Conservation (phyloP, 1,140 invertebrate species). For the Tetramorium alpestre region DNA sequence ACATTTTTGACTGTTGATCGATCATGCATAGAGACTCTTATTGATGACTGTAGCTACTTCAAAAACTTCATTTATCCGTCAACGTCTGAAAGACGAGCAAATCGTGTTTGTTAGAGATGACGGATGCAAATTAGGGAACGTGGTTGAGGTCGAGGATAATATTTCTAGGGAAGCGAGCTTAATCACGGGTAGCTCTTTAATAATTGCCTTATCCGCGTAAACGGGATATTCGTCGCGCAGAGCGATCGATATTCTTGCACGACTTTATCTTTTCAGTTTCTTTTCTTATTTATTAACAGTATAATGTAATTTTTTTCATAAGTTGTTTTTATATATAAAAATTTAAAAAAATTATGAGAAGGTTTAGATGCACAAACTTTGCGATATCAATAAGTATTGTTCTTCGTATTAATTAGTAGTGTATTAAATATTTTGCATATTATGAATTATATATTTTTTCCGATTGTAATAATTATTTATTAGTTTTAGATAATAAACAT, state of each 20-base stretch:
- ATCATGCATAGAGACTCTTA: slow-evolving; percentile 6
- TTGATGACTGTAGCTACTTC: background rate
- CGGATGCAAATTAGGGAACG: slow-evolving; percentile 51
- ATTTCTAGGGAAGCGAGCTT: slow-evolving; percentile 43
- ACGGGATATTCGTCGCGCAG: slow-evolving; percentile 5
- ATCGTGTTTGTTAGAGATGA: slow-evolving; percentile 52
- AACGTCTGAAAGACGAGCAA: slow-evolving; percentile 40
- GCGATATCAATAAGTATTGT: background rate
- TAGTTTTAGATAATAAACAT: background rate
- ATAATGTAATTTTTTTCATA: background rate
- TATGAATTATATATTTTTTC: background rate
- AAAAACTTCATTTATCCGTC: slow-evolving; percentile 44
- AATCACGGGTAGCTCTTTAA: slow-evolving; percentile 50
- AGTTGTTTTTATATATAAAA: background rate
- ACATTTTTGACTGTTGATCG: background rate
- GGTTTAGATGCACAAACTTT: background rate
- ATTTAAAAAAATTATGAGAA: background rate
- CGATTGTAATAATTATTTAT: background rate
- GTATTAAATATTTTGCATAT: background rate
- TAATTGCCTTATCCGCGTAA: slow-evolving; percentile 42
- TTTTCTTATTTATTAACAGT: background rate
- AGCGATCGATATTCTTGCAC: slow-evolving; percentile 4
- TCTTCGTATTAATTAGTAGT: background rate
- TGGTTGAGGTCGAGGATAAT: slow-evolving; percentile 32
- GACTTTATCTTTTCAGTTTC: background rate